A percentile compares a stretch with the other conserved stretches of the same genome.
Conservation (phyloP, 2,888 invertebrate species). For the Epirrhoe tristata region DNA sequence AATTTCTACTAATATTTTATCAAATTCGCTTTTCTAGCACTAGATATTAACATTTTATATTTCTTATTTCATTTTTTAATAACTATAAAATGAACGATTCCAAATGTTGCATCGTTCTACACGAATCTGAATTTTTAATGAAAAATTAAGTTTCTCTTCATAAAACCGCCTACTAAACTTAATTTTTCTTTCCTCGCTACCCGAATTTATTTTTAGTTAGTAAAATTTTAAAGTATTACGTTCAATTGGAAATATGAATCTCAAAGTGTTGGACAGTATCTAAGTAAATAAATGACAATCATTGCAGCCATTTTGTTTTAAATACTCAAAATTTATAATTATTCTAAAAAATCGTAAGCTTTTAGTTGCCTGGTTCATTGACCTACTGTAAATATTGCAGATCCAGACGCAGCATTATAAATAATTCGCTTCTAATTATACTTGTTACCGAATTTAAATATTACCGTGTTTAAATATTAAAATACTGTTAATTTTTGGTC, state of each 20-base stretch:
- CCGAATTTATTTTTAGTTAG: constrained; percentile 38
- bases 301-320: background rate
- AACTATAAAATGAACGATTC: too few relatives aligned
- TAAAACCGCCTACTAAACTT: constrained; percentile 35
- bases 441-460: constrained; percentile 20
- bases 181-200: constrained; percentile 30
- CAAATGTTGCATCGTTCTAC: background rate
- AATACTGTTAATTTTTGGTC: background rate
- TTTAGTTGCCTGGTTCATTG: background rate
- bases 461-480: background rate
- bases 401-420: constrained; percentile 12
- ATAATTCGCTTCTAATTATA: constrained; percentile 9
- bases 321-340: background rate
- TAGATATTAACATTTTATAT: background rate
- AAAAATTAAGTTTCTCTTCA: constrained; percentile 31
- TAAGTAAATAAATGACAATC: background rate
- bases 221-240: constrained; percentile 14
- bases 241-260: constrained; percentile 20
- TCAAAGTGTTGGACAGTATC: constrained; percentile 12
- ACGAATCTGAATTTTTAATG: background rate
- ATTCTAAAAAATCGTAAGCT: background rate
- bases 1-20: background rate
- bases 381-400: constrained; percentile 12
- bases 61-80: background rate
- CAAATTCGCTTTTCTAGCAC: background rate